phyloP scores from a whole-genome alignment of 2,113 vertebrate species.

The Anolis sagrei region DNA sequence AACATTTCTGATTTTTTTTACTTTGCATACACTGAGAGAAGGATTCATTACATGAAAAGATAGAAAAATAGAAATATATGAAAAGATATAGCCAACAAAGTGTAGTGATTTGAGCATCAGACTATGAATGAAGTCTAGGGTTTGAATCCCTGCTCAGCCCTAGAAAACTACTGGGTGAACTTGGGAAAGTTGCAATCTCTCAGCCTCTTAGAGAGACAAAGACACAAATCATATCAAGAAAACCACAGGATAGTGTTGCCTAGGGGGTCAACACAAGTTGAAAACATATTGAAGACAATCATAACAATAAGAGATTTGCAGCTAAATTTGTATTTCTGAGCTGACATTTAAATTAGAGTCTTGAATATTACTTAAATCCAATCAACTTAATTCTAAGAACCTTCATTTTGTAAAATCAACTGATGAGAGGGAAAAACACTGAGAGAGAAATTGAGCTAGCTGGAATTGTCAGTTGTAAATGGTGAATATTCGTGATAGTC shows the following conservation, averaged over 20 bases:
- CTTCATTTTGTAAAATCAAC: not conserved
- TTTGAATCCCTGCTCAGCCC: no score
- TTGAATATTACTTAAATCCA: not conserved
- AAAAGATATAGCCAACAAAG: no score
- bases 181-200: no score
- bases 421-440: not conserved
- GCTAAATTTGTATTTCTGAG: not conserved
- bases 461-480: not conserved
- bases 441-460: not conserved
- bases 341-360: not conserved
- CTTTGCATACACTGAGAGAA: not conserved
- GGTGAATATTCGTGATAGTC: not conserved
- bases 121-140: no score
- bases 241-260: no score
- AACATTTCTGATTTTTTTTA: not conserved
- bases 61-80: not conserved
- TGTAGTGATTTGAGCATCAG: no score
- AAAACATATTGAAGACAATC: no score
- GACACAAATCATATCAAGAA: no score
- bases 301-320: not conserved
- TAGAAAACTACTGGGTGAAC: no score
- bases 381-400: not conserved
- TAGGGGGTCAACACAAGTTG: no score
- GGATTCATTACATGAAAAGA: not conserved
- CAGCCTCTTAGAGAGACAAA: no score